Conservation (phyloP, 2,888 invertebrate genomes). For the Lymantria dispar region DNA sequence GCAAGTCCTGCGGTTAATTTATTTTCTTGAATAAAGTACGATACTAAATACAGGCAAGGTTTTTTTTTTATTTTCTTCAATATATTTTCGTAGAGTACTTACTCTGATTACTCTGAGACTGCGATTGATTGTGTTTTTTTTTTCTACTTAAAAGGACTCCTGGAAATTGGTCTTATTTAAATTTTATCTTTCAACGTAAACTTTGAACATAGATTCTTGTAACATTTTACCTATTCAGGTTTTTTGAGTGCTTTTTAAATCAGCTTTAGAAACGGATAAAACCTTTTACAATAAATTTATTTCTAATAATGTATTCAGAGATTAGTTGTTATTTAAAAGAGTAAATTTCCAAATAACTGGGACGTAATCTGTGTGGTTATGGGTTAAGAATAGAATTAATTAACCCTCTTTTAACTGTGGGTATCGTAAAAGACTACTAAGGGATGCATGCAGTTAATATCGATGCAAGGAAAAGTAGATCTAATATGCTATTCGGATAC, state of each 20-base stretch:
- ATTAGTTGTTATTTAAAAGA: too few species aligned
- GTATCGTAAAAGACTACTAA: too few species aligned
- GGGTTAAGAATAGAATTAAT: too few species aligned
- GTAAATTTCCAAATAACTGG: too few species aligned
- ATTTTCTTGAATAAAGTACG: too few species aligned
- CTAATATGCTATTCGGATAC: too few species aligned
- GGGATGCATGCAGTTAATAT: too few species aligned
- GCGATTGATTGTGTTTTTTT: background rate
- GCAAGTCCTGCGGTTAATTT: too few species aligned
- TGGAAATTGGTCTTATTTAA: background rate
- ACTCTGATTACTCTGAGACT: background rate
- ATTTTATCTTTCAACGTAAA: background rate
- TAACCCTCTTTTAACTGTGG: too few species aligned
- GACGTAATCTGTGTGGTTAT: too few species aligned
- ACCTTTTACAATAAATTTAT: background rate
- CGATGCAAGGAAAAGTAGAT: too few species aligned
- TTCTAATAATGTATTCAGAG: too few species aligned
- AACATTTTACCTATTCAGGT: background rate
- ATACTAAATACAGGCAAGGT: background rate
- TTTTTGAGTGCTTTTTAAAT: background rate
- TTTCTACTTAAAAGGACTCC: constrained; percentile 1
- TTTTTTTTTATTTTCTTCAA: background rate
- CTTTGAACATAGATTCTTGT: background rate
- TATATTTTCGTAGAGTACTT: background rate
- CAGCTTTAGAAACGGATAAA: background rate